Evolutionary conservation across 2,888 invertebrate species (phyloP).

Genomic region (Agapostemon virescens): DNA sequence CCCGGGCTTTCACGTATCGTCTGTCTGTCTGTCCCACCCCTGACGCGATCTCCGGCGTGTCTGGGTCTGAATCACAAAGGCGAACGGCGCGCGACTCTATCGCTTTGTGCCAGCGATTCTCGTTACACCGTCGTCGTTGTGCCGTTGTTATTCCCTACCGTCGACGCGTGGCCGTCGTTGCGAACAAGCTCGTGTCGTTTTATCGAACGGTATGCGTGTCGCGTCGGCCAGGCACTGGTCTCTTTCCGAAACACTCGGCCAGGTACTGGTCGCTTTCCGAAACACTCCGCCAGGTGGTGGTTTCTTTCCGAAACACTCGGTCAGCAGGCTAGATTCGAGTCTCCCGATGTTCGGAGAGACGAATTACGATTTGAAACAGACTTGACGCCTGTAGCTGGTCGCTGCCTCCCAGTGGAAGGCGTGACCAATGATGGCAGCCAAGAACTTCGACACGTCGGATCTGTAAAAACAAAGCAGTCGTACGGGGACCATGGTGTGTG

Average conservation of each 20-base stretch:
- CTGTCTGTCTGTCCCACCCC: slow-evolving; percentile 19
- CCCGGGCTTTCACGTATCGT: slow-evolving; percentile 50
- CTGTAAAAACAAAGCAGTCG: slow-evolving; percentile 69
- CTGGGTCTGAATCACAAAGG: slow-evolving; percentile 54
- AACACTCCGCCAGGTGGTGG: neutral
- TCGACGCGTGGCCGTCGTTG: neutral
- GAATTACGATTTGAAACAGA: slow-evolving; percentile 42
- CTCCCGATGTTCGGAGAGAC: slow-evolving; percentile 13
- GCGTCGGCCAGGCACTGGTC: neutral
- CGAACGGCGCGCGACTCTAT: slow-evolving; percentile 31
- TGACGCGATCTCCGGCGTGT: slow-evolving; percentile 38
- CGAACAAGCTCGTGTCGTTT: neutral
- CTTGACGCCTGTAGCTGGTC: slow-evolving; percentile 35
- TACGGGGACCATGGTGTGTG: slow-evolving; percentile 58
- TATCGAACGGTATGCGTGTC: neutral
- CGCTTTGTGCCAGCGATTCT: slow-evolving; percentile 48
- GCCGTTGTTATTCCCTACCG: neutral
- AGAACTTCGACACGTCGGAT: slow-evolving; percentile 35
- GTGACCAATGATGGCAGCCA: slow-evolving; percentile 37
- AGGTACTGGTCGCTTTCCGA: neutral
- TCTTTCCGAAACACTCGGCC: neutral
- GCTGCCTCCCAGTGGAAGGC: slow-evolving; percentile 24
- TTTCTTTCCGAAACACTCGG: neutral
- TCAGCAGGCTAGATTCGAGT: neutral
- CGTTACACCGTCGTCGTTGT: slow-evolving; percentile 35